Evolutionary conservation across 2,797 vertebrate genomes (phyloP), one percentile per base, ranked within the genome.

Genomic region (Pampus argenteus): DNA sequence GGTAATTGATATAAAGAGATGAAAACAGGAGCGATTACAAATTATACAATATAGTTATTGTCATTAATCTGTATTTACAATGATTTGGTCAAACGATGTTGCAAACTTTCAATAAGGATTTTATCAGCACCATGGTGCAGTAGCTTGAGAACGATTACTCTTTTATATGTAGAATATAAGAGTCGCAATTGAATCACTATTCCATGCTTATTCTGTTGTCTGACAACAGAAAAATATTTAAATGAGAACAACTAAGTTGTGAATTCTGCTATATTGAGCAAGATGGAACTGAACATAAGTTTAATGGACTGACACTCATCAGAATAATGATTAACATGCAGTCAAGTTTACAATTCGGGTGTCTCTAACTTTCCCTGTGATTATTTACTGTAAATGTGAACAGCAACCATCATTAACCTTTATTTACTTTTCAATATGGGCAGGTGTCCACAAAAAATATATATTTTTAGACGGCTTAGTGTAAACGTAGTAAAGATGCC

Each of bases 211-310:
- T 36, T 36, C 34, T 36, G 34, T 36, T 36, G 11, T 36, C 5
- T 44, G 40, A 44, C 17, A 44, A 44, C 17, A 26, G 23, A 25
- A 49, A 49, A 48, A 34, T 23, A 52, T 11, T 17, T 6, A 64
- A 50, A 51, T 50, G 10, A 63, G 28, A 50, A 63, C 14, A 50
- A 63, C 14, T 9, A 14, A 49, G n/a, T 9, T 40, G 34, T 26
- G 7, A 36, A 48, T 49, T 56, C 8, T 3, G 22, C 17, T 26
- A 10, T 10, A 67, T 5, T 48, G 17, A 36, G 42, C 40, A 36
- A 2, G 6, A 66, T 3, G 38, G 9, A 5, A 52, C 13, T 55
- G 26, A 55, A 18, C 1, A 1, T 15, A 17, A 6, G 17, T 22
- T 36, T 36, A 36, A 36, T 17, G 38, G 38, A 15, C 38, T 25